Conservation (phyloP, 2,113 vertebrate species). For the Leucosticte australis region DNA sequence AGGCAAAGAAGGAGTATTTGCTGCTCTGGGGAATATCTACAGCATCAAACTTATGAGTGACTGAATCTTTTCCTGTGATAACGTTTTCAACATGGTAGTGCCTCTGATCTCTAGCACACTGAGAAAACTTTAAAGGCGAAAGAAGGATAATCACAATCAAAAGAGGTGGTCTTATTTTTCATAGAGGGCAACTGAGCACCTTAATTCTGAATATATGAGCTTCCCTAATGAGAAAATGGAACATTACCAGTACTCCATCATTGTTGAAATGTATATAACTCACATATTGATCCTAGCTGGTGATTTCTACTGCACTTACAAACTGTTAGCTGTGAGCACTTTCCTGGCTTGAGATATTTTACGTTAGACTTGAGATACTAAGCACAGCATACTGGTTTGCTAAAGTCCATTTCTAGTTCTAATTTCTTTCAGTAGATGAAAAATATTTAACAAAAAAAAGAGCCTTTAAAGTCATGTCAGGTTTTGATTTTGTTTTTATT, state of each 20-base stretch:
- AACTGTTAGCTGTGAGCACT: not conserved
- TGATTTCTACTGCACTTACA: not conserved
- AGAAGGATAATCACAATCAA: not conserved
- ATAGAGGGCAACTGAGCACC: not conserved
- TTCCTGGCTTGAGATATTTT: not conserved
- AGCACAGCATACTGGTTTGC: not conserved
- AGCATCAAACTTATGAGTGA: not conserved
- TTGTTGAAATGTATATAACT: not conserved
- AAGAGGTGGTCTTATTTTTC: not conserved
- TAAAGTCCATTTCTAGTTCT: not conserved
- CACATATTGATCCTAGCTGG: not conserved
- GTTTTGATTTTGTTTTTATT: slow-evolving; percentile 68
- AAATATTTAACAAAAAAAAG: not conserved
- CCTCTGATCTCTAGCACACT: not conserved
- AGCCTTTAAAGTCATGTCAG: not conserved
- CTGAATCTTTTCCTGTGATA: not conserved
- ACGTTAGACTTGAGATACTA: not conserved
- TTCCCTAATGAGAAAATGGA: not conserved
- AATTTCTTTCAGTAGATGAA: not conserved
- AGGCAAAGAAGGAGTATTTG: not conserved
- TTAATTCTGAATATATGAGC: not conserved
- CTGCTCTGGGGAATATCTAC: not conserved
- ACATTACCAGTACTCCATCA: not conserved
- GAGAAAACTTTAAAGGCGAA: not conserved
- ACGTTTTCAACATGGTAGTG: not conserved